Base-by-base conservation (phyloP, 64 coral and sea anemone genomes). In the Anthopleura sola region DNA sequence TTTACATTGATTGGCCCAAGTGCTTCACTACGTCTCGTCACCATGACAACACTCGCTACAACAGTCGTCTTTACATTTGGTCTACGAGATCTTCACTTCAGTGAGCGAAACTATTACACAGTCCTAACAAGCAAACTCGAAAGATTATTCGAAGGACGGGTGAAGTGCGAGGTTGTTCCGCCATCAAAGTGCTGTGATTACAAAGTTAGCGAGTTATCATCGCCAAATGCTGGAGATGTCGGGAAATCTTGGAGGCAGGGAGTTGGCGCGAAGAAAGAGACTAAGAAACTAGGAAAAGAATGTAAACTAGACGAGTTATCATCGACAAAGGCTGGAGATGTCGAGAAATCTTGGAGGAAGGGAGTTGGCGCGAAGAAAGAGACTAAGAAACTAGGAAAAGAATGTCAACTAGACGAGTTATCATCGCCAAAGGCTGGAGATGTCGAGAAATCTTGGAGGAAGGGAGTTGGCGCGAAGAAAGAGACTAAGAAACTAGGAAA, bases 61-160 rank as follows among this genome's bases (percentile, higher is more conserved):
- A 87, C 86, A 23, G 29, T 83, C 36, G 19, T 84, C 20, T 92
- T 92, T 60, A 92, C 85, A 16, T 37, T 87, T 36, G 85, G 90
- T 21, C 47, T 92, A 19, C 49, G 62, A 92, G 50, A 78, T 37
- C 38, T 87, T 32, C 78, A 92, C 47, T 87, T 87, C 48, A 78
- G 47, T 75, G 85, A 92, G 16, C 34, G 78, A 16, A 92, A 87
- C 37, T 92, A 87, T 47, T 92, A 87, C 66, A 83, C 90, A 19
- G 78, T 78, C 12, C 39, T 79, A 44, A 18, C 21, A 23, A 79
- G 37, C 19, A 79, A 48, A 46, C 38, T 79, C 20, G 76, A 79
- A 23, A 26, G 37, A 44, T n/a, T 79, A 23, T 79, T 38, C 37
- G 76, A 79, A 79, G 76, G 44, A 79, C 34, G 44, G 0, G 31